Evolutionary conservation across 1,140 invertebrate genomes (phyloP), one percentile per base, ranked within the genome.

Genomic region (Drosophila serrata): DNA sequence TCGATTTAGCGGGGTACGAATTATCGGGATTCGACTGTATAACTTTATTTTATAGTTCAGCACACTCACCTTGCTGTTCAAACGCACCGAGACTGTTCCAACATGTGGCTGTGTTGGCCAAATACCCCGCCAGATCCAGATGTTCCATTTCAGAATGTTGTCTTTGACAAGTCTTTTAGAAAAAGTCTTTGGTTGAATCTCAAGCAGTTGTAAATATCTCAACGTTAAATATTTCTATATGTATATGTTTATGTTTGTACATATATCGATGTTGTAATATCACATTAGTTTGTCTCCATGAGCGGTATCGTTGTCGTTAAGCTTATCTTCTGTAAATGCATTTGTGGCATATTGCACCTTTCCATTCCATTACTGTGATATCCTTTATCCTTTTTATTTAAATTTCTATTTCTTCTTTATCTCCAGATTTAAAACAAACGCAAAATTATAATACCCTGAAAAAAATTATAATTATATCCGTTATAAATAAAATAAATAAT

Each of bases 91-190:
- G 33, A 75, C 55, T 53, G 39, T 91, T 91, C 90, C 86, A 91
- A 51, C 51, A 73, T 45, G 77, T 61, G 35, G 90, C 73, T 57
- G 86, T 75, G 48, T 68, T 79, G 31, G 65, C 77, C 46, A 90
- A 51, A 68, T 87, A 79, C 40, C 82, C 86, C n/a, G 82, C 90
- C 55, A 92, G 85, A 79, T 92, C 90, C 74, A 92, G 79, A 58
- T 92, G 90, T 55, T 92, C 90, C 90, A 92, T 92, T 42, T 72
- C 15, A n/a, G 9, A 15, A 22, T 37, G 24, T 12, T 75, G 37
- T 70, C 59, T 76, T 63, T 75, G 75, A 72, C 76, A 84, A 84
- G 65, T 67, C 43, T 62, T 61, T 60, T 29, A 67, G 77, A 56
- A 61, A 51, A 59, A 59, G 57, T 61, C 53, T 57, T 58, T 45